These are phyloP conservation scores for Sporophila hypoxantha DNA, from an alignment of 2,113 vertebrate species.

Conservation along the genomic window DNA sequence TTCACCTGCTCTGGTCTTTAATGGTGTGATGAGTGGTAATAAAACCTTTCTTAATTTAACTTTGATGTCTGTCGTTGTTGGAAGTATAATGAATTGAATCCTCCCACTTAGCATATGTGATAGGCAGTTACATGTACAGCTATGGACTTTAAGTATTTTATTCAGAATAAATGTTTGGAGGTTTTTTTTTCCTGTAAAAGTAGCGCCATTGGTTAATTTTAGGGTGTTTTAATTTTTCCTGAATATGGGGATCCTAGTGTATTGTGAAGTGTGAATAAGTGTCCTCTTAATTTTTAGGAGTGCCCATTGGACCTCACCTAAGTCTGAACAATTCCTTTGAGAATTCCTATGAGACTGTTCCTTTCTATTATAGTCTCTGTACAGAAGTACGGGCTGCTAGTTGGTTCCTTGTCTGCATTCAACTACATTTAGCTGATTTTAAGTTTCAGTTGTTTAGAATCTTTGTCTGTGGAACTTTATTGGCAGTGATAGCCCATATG, in stretches of 20 bases:
- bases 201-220: background rate
- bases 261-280: background rate
- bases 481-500: background rate
- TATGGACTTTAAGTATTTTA: background rate
- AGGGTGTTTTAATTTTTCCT: background rate
- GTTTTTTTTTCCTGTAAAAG: background rate
- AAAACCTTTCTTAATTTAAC: background rate
- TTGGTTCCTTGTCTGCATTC: background rate
- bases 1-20: background rate
- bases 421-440: background rate
- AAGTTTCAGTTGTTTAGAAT: background rate
- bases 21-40: background rate
- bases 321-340: background rate
- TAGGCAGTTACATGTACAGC: background rate
- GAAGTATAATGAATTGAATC: background rate
- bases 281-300: background rate
- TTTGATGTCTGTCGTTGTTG: background rate
- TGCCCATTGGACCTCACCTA: background rate
- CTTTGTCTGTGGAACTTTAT: background rate
- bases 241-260: fast-evolving
- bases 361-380: background rate
- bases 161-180: background rate
- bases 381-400: background rate
- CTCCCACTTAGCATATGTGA: background rate
- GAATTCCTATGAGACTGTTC: background rate